Percentiles rank a stretch among this genome's conserved stretches.
Evolutionary conservation across 2,888 invertebrate species (phyloP).

Genomic region (Drosophila pegasa): DNA sequence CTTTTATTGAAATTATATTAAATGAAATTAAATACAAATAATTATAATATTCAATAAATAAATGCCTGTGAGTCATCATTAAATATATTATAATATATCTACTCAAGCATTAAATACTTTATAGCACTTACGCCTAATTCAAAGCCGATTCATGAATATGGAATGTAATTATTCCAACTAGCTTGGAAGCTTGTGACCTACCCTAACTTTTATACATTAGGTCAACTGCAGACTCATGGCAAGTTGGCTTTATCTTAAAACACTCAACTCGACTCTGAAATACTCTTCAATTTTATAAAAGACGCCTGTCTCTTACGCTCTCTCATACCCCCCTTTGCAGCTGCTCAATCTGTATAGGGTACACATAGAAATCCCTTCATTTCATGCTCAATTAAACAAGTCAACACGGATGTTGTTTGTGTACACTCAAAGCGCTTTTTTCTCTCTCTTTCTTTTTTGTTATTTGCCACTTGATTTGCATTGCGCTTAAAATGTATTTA

Average conservation of each 20-base stretch:
- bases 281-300: background rate
- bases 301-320: background rate
- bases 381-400: slow-evolving; percentile 62
- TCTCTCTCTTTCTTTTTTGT: slow-evolving; percentile 49
- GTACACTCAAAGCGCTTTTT: slow-evolving; percentile 24
- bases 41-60: background rate
- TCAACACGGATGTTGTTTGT: slow-evolving; percentile 62
- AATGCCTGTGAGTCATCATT: background rate
- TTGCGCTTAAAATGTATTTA: slow-evolving; percentile 68
- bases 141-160: slow-evolving; percentile 4
- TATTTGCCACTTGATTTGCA: slow-evolving; percentile 73
- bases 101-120: background rate
- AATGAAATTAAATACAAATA: too few species aligned
- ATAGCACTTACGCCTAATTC: background rate
- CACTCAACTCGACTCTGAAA: background rate
- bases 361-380: slow-evolving; percentile 35
- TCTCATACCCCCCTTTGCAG: background rate
- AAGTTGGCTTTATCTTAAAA: background rate
- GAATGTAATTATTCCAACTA: background rate
- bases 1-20: too few species aligned
- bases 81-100: background rate
- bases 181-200: slow-evolving; percentile 4
- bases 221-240: slow-evolving; percentile 3
- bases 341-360: background rate
- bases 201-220: slow-evolving; percentile 14